Evolutionary conservation across 2,797 vertebrate species (phyloP).

Genomic region (Dallia pectoralis): DNA sequence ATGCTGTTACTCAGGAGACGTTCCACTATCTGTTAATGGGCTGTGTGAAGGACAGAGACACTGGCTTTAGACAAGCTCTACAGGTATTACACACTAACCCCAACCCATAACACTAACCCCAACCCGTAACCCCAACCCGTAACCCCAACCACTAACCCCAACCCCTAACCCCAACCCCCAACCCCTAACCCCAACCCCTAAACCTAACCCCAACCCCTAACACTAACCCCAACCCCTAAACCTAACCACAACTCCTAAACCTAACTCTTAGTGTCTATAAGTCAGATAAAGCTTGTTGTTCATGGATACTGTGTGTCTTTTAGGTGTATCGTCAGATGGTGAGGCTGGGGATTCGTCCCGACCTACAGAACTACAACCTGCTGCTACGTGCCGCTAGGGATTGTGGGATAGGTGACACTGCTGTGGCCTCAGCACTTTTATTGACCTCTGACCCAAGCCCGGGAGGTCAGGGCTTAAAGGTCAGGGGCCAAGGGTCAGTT

Average conservation of each 20-base stretch:
- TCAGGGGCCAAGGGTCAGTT: background rate
- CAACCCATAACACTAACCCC: background rate
- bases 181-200: background rate
- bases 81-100: constrained; percentile 80
- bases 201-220: background rate
- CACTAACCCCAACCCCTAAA: background rate
- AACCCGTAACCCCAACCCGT: background rate
- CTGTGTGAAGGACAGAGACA: constrained; percentile 83
- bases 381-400: constrained; percentile 84
- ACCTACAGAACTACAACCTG: constrained; percentile 82
- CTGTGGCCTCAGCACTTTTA: constrained; percentile 73
- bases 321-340: constrained; percentile 95
- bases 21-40: constrained; percentile 91
- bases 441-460: constrained; percentile 50
- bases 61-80: constrained; percentile 83
- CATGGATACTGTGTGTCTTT: constrained; percentile 7
- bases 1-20: constrained; percentile 79
- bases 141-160: background rate
- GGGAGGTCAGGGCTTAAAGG: constrained; percentile 1
- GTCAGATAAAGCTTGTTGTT: too few species aligned
- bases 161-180: too few species aligned
- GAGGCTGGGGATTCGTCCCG: constrained; percentile 75
- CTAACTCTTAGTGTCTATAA: background rate
- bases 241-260: background rate
- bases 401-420: constrained; percentile 82